phyloP scores from a whole-genome alignment of 1,140 invertebrate genomes.

The Dryas iulia region DNA sequence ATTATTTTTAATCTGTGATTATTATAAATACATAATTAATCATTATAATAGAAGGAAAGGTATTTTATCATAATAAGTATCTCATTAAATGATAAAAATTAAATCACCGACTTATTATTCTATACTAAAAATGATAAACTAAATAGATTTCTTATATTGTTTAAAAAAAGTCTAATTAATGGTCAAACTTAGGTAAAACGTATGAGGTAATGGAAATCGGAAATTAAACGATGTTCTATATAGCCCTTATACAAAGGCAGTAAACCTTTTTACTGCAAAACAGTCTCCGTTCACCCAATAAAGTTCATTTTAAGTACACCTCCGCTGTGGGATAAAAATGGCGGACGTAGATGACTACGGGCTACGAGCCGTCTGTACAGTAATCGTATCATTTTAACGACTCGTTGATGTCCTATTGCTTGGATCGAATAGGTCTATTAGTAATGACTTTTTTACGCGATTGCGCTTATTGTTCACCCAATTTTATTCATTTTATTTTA shows the following conservation, averaged over 20 bases:
- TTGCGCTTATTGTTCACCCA: background rate
- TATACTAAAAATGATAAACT: background rate
- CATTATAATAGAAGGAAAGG: no score
- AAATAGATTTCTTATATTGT: background rate
- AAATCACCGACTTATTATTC: background rate
- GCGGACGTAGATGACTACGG: constrained; percentile 18
- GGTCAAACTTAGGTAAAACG: constrained; percentile 15
- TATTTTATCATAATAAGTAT: no score
- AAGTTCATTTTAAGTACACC: constrained; percentile 45
- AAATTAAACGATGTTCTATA: constrained; percentile 24
- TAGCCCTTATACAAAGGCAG: constrained; percentile 22
- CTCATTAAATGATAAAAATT: no score
- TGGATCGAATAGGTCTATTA: constrained; percentile 1
- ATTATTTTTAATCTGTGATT: no score
- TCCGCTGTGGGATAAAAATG: constrained; percentile 32
- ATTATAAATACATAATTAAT: no score
- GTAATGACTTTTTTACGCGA: background rate
- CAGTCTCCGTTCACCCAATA: constrained; percentile 48
- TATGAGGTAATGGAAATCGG: constrained; percentile 25
- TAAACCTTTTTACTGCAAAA: constrained; percentile 48
- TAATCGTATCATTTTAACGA: constrained; percentile 1
- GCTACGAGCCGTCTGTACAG: background rate
- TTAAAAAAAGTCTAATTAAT: constrained; percentile 9
- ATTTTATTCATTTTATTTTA: background rate
- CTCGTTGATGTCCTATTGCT: background rate